These are phyloP conservation scores for Buphagus erythrorhynchus DNA, from an alignment of 2,797 vertebrate species.

Conservation along the genomic window DNA sequence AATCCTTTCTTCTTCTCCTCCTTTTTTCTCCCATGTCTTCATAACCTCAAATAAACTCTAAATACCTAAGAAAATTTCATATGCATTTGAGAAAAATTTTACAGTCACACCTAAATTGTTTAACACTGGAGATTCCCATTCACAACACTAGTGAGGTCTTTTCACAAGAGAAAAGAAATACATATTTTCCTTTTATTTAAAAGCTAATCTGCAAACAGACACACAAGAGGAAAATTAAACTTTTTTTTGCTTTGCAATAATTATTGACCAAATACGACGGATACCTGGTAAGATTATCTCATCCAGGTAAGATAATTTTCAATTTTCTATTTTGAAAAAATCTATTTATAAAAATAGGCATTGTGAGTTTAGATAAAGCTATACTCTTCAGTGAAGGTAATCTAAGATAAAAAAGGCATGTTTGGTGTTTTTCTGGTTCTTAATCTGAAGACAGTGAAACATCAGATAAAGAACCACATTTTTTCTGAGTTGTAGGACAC, in stretches of 20 bases:
- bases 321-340: neutral
- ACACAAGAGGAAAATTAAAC: neutral
- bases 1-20: neutral
- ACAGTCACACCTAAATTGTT: neutral
- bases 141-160: neutral
- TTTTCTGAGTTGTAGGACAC: neutral
- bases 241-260: neutral
- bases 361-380: neutral
- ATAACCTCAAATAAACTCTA: neutral
- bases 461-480: neutral
- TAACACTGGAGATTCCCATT: neutral
- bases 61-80: neutral
- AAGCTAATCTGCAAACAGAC: neutral
- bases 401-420: neutral
- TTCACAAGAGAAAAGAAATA: neutral
- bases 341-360: neutral
- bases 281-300: neutral
- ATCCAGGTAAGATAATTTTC: neutral
- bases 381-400: neutral
- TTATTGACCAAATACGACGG: neutral
- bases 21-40: accelerated
- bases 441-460: neutral
- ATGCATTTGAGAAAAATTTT: neutral
- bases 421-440: neutral
- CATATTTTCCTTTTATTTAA: neutral